Evolutionary conservation across 2,888 invertebrate genomes (phyloP).

Genomic region (Calameuta pallipes): DNA sequence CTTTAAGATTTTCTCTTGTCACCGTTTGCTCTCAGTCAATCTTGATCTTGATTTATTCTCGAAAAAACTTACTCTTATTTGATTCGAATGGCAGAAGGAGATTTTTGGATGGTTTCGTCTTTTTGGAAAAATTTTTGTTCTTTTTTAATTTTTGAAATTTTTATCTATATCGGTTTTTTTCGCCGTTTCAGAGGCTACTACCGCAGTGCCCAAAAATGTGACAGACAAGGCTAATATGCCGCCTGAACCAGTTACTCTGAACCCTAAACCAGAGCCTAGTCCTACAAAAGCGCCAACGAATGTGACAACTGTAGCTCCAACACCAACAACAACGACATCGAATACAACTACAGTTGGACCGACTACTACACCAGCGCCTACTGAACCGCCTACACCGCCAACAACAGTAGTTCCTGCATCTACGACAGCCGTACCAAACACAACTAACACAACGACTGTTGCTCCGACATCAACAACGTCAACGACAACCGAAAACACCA

Average conservation of each 20-base stretch:
- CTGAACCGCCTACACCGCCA: constrained; percentile 20
- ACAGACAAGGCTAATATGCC: rapidly evolving
- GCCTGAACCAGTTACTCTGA: rapidly evolving
- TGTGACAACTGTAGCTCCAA: neutral
- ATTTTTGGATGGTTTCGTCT: neutral
- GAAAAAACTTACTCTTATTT: too few species aligned
- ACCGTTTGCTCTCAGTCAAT: neutral
- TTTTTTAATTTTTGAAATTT: neutral
- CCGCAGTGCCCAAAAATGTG: neutral
- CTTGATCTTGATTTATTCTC: too few species aligned
- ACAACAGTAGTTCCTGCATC: constrained; percentile 38
- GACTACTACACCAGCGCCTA: neutral
- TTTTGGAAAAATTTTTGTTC: neutral
- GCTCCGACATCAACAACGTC: constrained; percentile 29
- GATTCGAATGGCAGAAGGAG: too few species aligned
- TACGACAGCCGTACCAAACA: constrained; percentile 20
- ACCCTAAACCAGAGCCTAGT: too few species aligned
- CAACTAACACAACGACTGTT: constrained; percentile 27
- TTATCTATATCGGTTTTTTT: neutral
- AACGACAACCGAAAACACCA: constrained; percentile 20
- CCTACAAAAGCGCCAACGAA: neutral
- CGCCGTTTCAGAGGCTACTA: neutral
- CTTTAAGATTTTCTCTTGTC: neutral
- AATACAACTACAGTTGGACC: neutral
- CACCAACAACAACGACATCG: too few species aligned